Evolutionary conservation across 2,888 invertebrate species (phyloP).

Genomic region (Thereva nobilitata): DNA sequence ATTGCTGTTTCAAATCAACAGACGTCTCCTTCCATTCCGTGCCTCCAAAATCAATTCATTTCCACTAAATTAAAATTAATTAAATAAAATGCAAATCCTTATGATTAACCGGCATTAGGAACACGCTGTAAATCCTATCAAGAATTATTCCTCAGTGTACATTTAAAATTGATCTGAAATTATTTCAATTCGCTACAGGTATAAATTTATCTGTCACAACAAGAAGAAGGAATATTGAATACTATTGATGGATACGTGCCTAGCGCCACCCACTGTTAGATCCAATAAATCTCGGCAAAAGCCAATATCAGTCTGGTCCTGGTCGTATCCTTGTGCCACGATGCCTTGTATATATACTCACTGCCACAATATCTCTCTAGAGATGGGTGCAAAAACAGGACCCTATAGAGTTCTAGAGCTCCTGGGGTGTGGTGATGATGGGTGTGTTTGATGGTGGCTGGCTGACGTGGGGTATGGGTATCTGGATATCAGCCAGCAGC

Average conservation of each 20-base stretch:
- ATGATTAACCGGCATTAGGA: too few species aligned
- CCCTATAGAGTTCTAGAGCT: not conserved
- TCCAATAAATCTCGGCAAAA: conserved; percentile 35
- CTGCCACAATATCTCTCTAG: too few species aligned
- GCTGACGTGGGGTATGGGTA: conserved; percentile 6
- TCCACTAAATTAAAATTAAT: too few species aligned
- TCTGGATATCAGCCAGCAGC: conserved; percentile 20
- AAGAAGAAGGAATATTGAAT: conserved; percentile 27
- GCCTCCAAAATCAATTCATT: too few species aligned
- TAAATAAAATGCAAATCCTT: too few species aligned
- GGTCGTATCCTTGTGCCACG: not conserved
- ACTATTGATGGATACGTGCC: conserved; percentile 31
- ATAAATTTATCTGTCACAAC: conserved; percentile 31
- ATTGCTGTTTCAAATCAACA: too few species aligned
- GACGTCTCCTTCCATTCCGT: too few species aligned
- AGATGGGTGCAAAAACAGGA: too few species aligned
- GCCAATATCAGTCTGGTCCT: conserved; percentile 29
- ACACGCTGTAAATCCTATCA: too few species aligned
- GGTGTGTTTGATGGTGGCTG: conserved; percentile 1
- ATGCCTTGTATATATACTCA: too few species aligned
- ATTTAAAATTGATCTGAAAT: too few species aligned
- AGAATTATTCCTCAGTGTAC: too few species aligned
- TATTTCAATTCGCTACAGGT: conserved; percentile 21
- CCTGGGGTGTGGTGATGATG: not conserved
- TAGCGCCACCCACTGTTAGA: conserved; percentile 33